Evolutionary conservation across 2,113 vertebrate genomes (phyloP).

Genomic region (Pelobates fuscus): DNA sequence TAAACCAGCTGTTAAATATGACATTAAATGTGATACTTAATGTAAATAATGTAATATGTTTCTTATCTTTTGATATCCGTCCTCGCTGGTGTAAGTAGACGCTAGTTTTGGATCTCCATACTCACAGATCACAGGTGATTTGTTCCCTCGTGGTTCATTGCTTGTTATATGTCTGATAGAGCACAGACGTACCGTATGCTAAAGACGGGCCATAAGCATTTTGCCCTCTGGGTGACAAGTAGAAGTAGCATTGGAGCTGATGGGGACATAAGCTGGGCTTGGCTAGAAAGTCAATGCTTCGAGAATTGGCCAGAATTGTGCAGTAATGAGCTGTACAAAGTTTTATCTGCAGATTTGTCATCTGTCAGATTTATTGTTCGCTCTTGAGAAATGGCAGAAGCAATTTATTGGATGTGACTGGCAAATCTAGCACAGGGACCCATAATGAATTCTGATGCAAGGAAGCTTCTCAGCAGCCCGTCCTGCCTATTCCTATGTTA

Average conservation of each 20-base stretch:
- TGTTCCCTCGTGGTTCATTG: constrained; percentile 1
- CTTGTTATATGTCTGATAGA: constrained; percentile 13
- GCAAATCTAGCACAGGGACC: constrained; percentile 64
- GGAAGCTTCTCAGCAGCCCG: constrained; percentile 47
- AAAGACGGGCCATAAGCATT: neutral
- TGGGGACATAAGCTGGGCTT: constrained; percentile 34
- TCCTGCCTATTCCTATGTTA: constrained; percentile 42
- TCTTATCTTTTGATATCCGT: too few species aligned
- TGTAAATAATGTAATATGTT: too few species aligned
- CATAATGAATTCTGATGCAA: constrained; percentile 64
- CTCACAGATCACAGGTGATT: neutral
- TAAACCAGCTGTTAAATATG: too few species aligned
- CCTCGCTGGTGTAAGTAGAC: too few species aligned
- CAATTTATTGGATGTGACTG: constrained; percentile 64
- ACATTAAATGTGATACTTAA: too few species aligned
- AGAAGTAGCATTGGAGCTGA: constrained; percentile 13
- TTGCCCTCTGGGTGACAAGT: constrained; percentile 25
- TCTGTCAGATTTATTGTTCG: constrained; percentile 57
- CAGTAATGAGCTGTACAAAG: constrained; percentile 57
- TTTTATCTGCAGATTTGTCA: constrained; percentile 50
- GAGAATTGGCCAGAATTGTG: neutral
- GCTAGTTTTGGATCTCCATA: too few species aligned
- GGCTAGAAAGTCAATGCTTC: neutral
- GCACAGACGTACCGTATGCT: neutral
- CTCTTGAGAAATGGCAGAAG: constrained; percentile 53